Percentiles rank a stretch among this genome's conserved stretches.
Conservation (phyloP, 1,140 invertebrate genomes). For the Halesus radiatus region DNA sequence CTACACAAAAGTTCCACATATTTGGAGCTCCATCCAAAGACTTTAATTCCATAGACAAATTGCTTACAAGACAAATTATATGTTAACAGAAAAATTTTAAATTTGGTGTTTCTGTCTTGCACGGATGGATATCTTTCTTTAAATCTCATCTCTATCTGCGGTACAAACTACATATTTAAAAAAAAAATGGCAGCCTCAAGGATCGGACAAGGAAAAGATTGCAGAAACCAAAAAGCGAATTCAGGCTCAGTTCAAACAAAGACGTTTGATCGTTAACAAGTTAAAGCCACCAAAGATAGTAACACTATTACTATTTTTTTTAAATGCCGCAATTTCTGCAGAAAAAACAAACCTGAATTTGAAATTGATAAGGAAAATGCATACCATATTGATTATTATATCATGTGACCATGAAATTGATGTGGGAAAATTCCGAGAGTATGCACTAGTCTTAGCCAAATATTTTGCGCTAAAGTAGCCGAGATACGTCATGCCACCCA, state of each 20-base stretch:
- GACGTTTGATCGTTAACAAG: constrained; percentile 60
- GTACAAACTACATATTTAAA: constrained; percentile 59
- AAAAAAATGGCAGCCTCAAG: constrained; percentile 32
- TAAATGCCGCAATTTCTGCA: constrained; percentile 53
- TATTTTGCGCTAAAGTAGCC: too few relatives aligned
- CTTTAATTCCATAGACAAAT: constrained; percentile 59
- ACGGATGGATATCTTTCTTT: constrained; percentile 63
- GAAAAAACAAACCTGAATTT: constrained; percentile 59
- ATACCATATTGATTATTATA: too few relatives aligned
- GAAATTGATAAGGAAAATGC: constrained; percentile 48
- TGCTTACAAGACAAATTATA: constrained; percentile 51
- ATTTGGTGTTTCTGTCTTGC: constrained; percentile 61
- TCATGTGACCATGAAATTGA: too few relatives aligned
- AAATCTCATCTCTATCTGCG: constrained; percentile 61
- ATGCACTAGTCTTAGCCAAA: too few relatives aligned
- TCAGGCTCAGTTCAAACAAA: constrained; percentile 59
- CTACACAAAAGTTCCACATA: constrained; percentile 61
- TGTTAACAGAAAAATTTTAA: constrained; percentile 48
- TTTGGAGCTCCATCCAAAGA: constrained; percentile 60
- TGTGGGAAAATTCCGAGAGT: too few relatives aligned
- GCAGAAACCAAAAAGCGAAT: constrained; percentile 63
- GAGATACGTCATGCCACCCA: too few relatives aligned
- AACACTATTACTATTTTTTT: constrained; percentile 63
- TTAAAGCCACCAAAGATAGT: constrained; percentile 63
- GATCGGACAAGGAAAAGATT: constrained; percentile 50